Base-by-base conservation (phyloP, 1,140 invertebrate genomes). In the Phenacoccus solenopsis region DNA sequence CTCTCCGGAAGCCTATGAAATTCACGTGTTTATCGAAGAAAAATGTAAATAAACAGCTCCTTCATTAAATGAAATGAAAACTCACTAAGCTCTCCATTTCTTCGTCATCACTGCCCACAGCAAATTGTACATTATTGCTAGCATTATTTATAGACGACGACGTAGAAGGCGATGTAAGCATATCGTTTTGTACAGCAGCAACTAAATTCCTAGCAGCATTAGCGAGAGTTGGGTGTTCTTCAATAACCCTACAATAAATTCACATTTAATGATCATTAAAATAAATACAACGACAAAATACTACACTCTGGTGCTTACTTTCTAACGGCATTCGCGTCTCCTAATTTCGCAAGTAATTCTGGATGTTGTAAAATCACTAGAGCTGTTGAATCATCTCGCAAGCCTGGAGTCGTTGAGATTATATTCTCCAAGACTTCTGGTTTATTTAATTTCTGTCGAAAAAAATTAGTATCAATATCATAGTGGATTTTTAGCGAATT, bases 321-420 rank as follows among this genome's bases (percentile, higher is more conserved):
- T 75, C 77, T 78, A 0, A 85, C 79, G 28, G 79, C 81, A 22
- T 82, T 78, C 28, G 77, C 69, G 74, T 85, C 81, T 16, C 78
- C 79, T 64, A 85, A 78, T 72, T 84, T 80, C 13, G 79, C 75
- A 74, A 85, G 78, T 68, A 86, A 75, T 74, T 84, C 81, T 27
- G 82, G 80, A 76, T 85, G 82, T 73, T 82, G 83, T n/a, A 85
- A 76, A 70, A 85, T 79, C 1, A 84, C 80, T 61, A 84, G 78
- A 12, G 83, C 82, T 49, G 83, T 79, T 24, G 81, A 78, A 76
- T 86, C 84, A 61, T 83, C 77, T 20, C 74, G 76, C 5, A 85
- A 72, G 30, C 77, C 79, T 38, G 83, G 83, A 69, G 79, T 80
- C 2, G 80, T 79, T 32, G 78, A 77, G 28, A 85, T 81, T 16